Evolutionary conservation across 2,113 vertebrate species (phyloP).

Genomic region (Prunella fulvescens): DNA sequence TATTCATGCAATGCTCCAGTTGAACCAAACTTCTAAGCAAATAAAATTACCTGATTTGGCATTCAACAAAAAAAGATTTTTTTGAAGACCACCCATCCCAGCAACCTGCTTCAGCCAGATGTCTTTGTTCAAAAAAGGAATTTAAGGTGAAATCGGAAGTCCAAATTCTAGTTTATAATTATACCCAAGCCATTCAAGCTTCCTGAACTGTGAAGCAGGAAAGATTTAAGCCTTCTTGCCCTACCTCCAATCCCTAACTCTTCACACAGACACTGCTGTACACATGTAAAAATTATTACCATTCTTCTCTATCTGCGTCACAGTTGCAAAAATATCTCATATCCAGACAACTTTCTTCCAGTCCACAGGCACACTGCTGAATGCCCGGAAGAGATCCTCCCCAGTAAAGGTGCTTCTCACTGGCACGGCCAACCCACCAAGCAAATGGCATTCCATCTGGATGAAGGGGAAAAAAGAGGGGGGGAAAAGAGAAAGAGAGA

Average conservation of each 20-base stretch:
- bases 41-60: neutral
- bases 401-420: slow-evolving; percentile 91
- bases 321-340: slow-evolving; percentile 97
- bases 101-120: neutral
- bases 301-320: slow-evolving; percentile 87
- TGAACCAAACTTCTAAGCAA: neutral
- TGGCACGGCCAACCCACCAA: slow-evolving; percentile 92
- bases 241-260: neutral
- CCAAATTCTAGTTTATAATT: neutral
- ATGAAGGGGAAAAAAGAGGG: slow-evolving; percentile 38
- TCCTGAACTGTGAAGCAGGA: neutral
- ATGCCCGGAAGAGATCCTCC: slow-evolving; percentile 89
- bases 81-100: neutral
- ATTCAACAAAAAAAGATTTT: neutral
- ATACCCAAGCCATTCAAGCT: neutral
- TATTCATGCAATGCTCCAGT: neutral
- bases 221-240: neutral
- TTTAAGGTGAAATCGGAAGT: neutral
- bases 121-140: neutral
- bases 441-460: slow-evolving; percentile 89
- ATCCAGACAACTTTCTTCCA: slow-evolving; percentile 93
- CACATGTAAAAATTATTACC: slow-evolving; percentile 75
- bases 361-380: slow-evolving; percentile 92
- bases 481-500: neutral
- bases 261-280: neutral